Evolutionary conservation across 1,140 invertebrate species (phyloP), one percentile per base, ranked within the genome.

Genomic region (Homalodisca vitripennis): DNA sequence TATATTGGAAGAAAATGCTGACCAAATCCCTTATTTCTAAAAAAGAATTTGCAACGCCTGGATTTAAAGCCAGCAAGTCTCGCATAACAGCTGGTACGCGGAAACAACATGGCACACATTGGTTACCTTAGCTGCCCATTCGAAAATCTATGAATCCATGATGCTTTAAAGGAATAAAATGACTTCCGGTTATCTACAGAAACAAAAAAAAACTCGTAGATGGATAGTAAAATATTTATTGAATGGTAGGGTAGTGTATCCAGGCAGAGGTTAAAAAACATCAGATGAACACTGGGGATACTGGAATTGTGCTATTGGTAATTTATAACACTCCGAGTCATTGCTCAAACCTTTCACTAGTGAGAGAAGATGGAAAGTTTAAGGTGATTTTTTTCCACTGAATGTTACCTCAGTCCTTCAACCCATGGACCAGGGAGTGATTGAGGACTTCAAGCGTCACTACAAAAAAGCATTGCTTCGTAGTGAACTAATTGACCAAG

Each of bases 1-100:
- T 81, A 27, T 72, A 76, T 73, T 81, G 74, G 72, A 80, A 79
- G 77, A 62, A 69, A 65, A 57, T 81, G 34, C 77, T 78, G 26
- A 70, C 48, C 51, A 79, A 76, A 74, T 74, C 77, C 55, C 70
- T 78, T 57, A 77, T 71, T 63, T 78, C 75, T 12, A 29, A 53
- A 12, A 41, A 48, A n/a, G 72, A 74, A 71, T 71, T 27, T 20
- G 22, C 68, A 47, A 70, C 70, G 1, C 72, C 70, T 29, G 74
- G 73, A 20, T 47, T 47, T 13, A 78, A 78, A 62, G 20, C 20
- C 1, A 51, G 31, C 22, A 77, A 78, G 67, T 71, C 75, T 14
- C 75, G 80, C 71, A 68, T 80, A 0, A 81, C 79, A 27, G 73
- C 78, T 81, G 46, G 68, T 78, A 0, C 77, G 75, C 66, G 71